Conservation (phyloP, 2,797 vertebrate genomes). For the Cygnus olor region DNA sequence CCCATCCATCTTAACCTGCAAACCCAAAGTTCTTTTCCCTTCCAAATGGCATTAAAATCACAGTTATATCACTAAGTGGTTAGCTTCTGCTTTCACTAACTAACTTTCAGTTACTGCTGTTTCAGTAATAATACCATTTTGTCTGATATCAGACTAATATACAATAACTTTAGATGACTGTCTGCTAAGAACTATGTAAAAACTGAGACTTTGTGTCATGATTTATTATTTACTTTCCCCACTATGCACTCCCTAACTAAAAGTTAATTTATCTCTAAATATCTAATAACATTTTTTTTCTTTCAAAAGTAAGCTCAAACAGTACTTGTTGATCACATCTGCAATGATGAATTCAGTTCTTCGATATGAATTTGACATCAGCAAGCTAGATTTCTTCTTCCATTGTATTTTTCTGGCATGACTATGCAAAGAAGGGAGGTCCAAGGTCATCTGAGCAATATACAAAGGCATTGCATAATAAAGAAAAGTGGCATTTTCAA, state of each 20-base stretch:
- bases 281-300: not conserved
- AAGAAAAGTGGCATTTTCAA: not conserved
- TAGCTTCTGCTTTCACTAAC: not conserved
- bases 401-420: not conserved
- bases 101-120: not conserved
- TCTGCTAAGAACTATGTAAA: not conserved
- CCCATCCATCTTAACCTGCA: not conserved
- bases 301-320: not conserved
- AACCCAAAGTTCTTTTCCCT: not conserved
- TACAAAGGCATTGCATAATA: not conserved
- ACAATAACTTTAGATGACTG: not conserved
- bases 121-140: not conserved
- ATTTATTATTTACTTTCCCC: not conserved
- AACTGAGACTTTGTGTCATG: not conserved
- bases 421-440: not conserved
- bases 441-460: not conserved
- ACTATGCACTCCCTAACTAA: not conserved
- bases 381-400: not conserved
- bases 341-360: not conserved
- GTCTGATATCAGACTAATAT: not conserved
- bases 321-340: not conserved
- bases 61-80: not conserved
- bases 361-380: not conserved
- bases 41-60: not conserved
- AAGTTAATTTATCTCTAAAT: constrained; percentile 28